Conservation (phyloP, 2,113 vertebrate genomes). For the Genyomyrus donnyi region DNA sequence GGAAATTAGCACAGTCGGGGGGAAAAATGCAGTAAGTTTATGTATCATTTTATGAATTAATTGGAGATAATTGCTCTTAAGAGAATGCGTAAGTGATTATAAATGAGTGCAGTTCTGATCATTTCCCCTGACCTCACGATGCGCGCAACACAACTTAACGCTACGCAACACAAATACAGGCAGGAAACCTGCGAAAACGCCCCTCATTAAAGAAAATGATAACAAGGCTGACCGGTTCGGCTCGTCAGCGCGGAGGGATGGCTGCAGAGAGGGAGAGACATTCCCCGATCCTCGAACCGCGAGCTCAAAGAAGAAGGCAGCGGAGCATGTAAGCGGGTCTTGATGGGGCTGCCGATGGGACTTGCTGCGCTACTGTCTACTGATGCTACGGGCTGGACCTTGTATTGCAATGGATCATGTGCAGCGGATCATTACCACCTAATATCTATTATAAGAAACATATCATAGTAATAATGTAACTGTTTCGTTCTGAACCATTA, state of each 20-base stretch:
- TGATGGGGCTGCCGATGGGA: conserved; percentile 52
- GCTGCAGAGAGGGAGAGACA: conserved; percentile 41
- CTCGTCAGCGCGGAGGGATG: conserved; percentile 34
- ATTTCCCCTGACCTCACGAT: background rate
- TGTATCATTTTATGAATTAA: background rate
- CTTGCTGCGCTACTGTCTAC: conserved; percentile 58
- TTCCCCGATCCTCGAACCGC: conserved; percentile 23
- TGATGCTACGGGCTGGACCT: conserved; percentile 36
- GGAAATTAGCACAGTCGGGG: background rate
- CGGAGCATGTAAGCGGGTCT: conserved; percentile 55
- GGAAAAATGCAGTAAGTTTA: background rate
- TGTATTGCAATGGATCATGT: background rate
- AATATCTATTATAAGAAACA: background rate
- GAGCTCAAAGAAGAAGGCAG: conserved; percentile 32
- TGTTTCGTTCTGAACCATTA: background rate
- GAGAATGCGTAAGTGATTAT: background rate
- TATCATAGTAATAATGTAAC: background rate
- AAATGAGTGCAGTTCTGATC: background rate
- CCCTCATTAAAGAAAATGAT: background rate
- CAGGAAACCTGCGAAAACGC: background rate
- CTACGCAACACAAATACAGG: no score
- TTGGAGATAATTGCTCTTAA: background rate
- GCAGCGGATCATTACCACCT: background rate
- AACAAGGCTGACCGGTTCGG: background rate
- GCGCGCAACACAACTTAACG: background rate